Evolutionary conservation across 2,888 invertebrate genomes (phyloP).

Genomic region (Lamellibrachia columna): DNA sequence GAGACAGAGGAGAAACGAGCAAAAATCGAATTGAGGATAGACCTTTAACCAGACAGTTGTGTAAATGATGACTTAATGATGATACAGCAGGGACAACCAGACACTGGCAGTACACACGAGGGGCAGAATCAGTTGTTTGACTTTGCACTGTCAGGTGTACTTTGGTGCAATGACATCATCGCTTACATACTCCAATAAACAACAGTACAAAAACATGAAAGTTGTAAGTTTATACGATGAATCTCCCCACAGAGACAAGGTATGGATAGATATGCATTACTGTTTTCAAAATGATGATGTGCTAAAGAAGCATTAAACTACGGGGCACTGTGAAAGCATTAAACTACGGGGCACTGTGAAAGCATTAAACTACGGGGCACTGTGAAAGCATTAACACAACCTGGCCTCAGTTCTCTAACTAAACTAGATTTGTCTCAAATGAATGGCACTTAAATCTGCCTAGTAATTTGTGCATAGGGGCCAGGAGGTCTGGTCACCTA

Average conservation of each 20-base stretch:
- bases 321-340: neutral
- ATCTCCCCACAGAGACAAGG: neutral
- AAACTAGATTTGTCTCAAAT: neutral
- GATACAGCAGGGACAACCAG: neutral
- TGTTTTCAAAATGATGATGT: neutral
- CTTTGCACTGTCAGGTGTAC: neutral
- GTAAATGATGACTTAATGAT: neutral
- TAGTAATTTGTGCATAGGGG: neutral
- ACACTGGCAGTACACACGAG: neutral
- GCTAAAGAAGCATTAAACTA: neutral
- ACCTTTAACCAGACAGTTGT: neutral
- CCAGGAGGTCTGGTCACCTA: neutral
- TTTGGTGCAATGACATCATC: neutral
- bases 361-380: neutral
- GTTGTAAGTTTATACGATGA: neutral
- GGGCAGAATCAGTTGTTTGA: no score
- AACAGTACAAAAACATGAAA: neutral
- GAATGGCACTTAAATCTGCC: neutral
- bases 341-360: neutral
- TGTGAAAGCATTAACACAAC: neutral
- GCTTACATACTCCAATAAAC: neutral
- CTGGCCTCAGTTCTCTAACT: neutral
- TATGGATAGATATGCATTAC: neutral
- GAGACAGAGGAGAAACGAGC: no score
- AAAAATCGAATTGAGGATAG: no score